Evolutionary conservation across 2,797 vertebrate genomes (phyloP), one percentile per base, ranked within the genome.

Genomic region (Buphagus erythrorhynchus): DNA sequence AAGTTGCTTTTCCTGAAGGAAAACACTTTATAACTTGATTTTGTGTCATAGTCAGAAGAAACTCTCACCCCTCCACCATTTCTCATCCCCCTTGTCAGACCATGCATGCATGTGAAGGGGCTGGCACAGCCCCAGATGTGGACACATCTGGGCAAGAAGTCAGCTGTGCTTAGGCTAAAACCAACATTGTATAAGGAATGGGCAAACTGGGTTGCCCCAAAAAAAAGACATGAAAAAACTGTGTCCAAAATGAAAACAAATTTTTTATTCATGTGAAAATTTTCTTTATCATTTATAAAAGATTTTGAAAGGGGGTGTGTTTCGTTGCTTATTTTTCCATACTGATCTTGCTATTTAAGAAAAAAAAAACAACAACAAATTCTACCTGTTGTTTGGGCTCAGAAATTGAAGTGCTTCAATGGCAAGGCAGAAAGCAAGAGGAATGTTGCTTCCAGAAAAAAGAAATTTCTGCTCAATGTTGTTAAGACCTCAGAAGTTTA

Each of bases 61-160:
- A 15, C 10, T n/a, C n/a, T n/a, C 35, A 21, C 1, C 9, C 3
- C 18, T 16, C 5, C 0, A 2, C 16, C 22, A 16, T 42, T 84
- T 33, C 11, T 81, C 24, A 20, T 21, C 3, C 3, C 1, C 2
- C 4, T 58, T 24, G n/a, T 83, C 21, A 29, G 31, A 25, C 20
- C 35, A 22, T 0, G 1, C 7, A 5, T n/a, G n/a, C n/a, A n/a
- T n/a, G n/a, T n/a, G n/a, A n/a, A n/a, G n/a, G 16, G 24, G 13
- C 13, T 61, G 48, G 16, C 36, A 48, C 12, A 67, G 16, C 14
- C 45, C 14, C 54, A 38, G 6, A 11, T 71, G 16, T 8, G 28
- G 28, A 25, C 46, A 72, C 43, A n/a, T 0, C 2, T 9, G n/a
- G 33, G 20, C 10, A 55, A 71, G 36, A 36, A 49, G 7, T 14